Conservation (phyloP, 1,140 invertebrate genomes). For the Anastrepha ludens region DNA sequence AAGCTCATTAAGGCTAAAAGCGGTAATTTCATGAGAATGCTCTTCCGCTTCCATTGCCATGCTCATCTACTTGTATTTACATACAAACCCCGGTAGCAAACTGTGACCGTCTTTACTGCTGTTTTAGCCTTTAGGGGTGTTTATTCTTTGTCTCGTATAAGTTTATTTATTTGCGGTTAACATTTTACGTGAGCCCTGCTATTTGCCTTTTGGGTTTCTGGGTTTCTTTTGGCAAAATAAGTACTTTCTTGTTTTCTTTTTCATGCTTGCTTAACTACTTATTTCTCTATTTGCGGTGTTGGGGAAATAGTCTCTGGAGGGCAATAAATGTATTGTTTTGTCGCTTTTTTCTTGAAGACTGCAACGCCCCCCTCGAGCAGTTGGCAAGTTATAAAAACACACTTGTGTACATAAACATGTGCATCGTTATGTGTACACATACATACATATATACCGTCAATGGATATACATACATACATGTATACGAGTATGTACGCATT, state of each 20-base stretch:
- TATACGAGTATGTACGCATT: background rate
- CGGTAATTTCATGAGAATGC: conserved; percentile 48
- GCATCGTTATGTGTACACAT: background rate
- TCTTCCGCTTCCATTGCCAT: background rate
- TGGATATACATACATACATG: background rate
- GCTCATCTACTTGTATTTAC: background rate
- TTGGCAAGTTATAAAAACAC: conserved; percentile 2
- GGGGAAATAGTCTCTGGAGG: conserved; percentile 12
- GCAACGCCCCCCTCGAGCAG: background rate
- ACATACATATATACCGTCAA: background rate
- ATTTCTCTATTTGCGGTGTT: background rate
- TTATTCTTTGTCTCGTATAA: background rate
- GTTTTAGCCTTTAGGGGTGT: background rate
- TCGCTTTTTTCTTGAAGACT: conserved; percentile 2
- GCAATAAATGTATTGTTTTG: conserved; percentile 41
- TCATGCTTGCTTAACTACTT: conserved; percentile 11
- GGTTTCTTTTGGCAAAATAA: background rate
- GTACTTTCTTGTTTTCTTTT: background rate
- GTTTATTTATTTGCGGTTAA: background rate
- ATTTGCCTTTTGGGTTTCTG: background rate
- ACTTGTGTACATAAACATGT: background rate
- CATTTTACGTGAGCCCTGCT: background rate
- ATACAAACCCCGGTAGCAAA: background rate
- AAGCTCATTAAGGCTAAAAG: conserved; percentile 51
- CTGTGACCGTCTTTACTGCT: background rate